Percentiles rank a stretch among this genome's conserved stretches.
Evolutionary conservation across 2,888 invertebrate species (phyloP).

Genomic region (Beris morrisii): DNA sequence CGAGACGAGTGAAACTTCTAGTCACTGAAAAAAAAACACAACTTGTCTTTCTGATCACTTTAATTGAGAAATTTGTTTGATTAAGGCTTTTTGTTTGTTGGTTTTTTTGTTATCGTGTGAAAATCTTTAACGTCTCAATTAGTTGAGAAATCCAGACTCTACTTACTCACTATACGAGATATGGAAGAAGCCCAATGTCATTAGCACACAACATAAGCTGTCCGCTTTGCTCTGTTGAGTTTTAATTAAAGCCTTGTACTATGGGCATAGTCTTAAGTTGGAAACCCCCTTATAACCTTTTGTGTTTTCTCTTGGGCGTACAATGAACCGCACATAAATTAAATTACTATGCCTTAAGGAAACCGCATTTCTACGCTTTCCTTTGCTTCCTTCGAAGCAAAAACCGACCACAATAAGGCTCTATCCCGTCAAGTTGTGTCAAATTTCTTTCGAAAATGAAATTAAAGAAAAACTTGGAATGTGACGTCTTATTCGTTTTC

Average conservation of each 20-base stretch:
- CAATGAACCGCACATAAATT: slow-evolving; percentile 26
- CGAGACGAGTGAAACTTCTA: no score
- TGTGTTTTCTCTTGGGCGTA: slow-evolving; percentile 19
- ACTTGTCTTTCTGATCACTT: no score
- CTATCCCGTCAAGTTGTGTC: slow-evolving; percentile 23
- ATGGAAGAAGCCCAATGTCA: slow-evolving; percentile 13
- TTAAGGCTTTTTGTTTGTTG: no score
- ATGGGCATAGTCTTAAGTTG: slow-evolving; percentile 4
- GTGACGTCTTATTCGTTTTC: slow-evolving; percentile 1
- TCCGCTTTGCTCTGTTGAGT: slow-evolving; percentile 1
- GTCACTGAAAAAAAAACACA: no score
- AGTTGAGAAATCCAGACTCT: neutral
- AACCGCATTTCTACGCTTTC: slow-evolving; percentile 25
- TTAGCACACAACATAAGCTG: slow-evolving; percentile 17
- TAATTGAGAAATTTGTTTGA: no score
- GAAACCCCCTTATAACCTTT: slow-evolving; percentile 24
- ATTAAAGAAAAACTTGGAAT: slow-evolving; percentile 14
- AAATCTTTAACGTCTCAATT: slow-evolving; percentile 12
- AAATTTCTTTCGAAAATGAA: slow-evolving; percentile 24
- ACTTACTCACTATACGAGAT: no score
- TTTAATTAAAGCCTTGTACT: slow-evolving; percentile 27
- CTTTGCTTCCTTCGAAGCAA: slow-evolving; percentile 15
- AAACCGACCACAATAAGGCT: slow-evolving; percentile 22
- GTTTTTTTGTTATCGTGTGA: slow-evolving; percentile 1
- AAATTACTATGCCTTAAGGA: slow-evolving; percentile 24